A percentile compares a stretch with the other conserved stretches of the same genome.
Conservation (phyloP, 2,888 invertebrate genomes). For the Nomada fabriciana region DNA sequence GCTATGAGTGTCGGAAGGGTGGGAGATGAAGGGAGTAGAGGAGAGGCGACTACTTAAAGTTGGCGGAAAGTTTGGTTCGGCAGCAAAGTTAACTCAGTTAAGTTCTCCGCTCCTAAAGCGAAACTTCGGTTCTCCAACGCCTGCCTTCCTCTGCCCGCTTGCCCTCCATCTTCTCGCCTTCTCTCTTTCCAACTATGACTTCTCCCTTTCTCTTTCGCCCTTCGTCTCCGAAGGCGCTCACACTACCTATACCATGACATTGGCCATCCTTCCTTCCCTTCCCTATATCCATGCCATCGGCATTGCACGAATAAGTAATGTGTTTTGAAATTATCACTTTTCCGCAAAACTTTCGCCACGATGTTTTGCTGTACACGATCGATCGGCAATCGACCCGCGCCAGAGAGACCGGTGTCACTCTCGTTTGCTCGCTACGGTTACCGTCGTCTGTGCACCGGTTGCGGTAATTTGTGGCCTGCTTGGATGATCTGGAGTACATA, state of each 20-base stretch:
- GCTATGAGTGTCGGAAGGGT: slow-evolving; percentile 53
- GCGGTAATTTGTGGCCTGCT: slow-evolving; percentile 20
- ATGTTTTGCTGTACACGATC: slow-evolving; percentile 60
- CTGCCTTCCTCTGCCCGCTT: slow-evolving; percentile 58
- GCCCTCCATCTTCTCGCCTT: slow-evolving; percentile 45
- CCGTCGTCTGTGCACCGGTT: neutral
- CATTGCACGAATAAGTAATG: slow-evolving; percentile 66
- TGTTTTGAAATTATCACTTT: slow-evolving; percentile 77
- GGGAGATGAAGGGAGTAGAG: slow-evolving; percentile 57
- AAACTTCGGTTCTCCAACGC: slow-evolving; percentile 81
- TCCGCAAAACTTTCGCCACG: slow-evolving; percentile 51
- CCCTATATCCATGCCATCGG: neutral
- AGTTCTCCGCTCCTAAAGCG: slow-evolving; percentile 82
- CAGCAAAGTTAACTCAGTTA: slow-evolving; percentile 84
- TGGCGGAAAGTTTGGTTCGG: slow-evolving; percentile 83
- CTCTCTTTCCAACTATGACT: slow-evolving; percentile 21
- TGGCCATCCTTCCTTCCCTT: neutral
- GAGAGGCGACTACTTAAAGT: slow-evolving; percentile 83
- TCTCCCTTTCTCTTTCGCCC: slow-evolving; percentile 43
- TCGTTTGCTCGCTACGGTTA: slow-evolving; percentile 36
- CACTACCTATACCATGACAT: slow-evolving; percentile 31
- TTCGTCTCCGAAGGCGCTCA: slow-evolving; percentile 31
- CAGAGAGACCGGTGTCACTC: slow-evolving; percentile 18
- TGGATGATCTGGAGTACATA: slow-evolving; percentile 12
- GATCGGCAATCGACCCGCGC: slow-evolving; percentile 39